A percentile compares a stretch with the other conserved stretches of the same genome.
Conservation (phyloP, 2,888 invertebrate species). For the Cantharis rufa region DNA sequence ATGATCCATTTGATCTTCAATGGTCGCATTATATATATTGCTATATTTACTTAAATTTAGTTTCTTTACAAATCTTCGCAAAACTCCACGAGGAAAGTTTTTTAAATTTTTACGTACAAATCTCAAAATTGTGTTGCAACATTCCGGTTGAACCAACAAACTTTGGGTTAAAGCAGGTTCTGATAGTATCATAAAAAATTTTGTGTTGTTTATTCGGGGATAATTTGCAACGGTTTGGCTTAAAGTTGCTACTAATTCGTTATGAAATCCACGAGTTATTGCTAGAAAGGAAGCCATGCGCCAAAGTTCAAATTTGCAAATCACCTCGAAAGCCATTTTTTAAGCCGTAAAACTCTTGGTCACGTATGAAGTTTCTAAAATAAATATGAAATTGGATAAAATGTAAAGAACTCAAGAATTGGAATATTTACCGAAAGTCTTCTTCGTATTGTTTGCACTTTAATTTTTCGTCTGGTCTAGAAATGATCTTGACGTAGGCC, state of each 20-base stretch:
- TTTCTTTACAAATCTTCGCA: slow-evolving; percentile 59
- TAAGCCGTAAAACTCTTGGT: slow-evolving; percentile 68
- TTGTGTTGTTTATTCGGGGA: slow-evolving; percentile 42
- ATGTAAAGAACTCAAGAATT: not conserved
- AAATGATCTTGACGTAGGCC: slow-evolving; percentile 64
- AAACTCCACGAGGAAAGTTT: slow-evolving; percentile 45
- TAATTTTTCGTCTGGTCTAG: slow-evolving; percentile 52
- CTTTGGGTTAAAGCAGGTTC: slow-evolving; percentile 53
- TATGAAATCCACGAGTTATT: slow-evolving; percentile 59
- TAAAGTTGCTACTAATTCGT: slow-evolving; percentile 61
- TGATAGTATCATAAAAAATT: slow-evolving; percentile 50
- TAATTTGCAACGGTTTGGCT: slow-evolving; percentile 55
- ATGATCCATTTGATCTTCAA: slow-evolving; percentile 50
- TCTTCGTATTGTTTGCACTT: too few relatives aligned
- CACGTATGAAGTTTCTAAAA: slow-evolving; percentile 62
- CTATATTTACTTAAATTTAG: slow-evolving; percentile 67
- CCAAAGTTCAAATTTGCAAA: slow-evolving; percentile 67
- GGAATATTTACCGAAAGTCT: slow-evolving; percentile 59
- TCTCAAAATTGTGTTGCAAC: slow-evolving; percentile 47
- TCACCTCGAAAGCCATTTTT: slow-evolving; percentile 64
- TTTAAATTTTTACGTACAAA: slow-evolving; percentile 48
- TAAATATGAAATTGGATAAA: not conserved
- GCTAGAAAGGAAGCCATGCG: slow-evolving; percentile 60
- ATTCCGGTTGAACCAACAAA: slow-evolving; percentile 47
- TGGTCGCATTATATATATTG: slow-evolving; percentile 55